Evolutionary conservation across 2,113 vertebrate species (phyloP).

Genomic region (Pachyramphus minor): DNA sequence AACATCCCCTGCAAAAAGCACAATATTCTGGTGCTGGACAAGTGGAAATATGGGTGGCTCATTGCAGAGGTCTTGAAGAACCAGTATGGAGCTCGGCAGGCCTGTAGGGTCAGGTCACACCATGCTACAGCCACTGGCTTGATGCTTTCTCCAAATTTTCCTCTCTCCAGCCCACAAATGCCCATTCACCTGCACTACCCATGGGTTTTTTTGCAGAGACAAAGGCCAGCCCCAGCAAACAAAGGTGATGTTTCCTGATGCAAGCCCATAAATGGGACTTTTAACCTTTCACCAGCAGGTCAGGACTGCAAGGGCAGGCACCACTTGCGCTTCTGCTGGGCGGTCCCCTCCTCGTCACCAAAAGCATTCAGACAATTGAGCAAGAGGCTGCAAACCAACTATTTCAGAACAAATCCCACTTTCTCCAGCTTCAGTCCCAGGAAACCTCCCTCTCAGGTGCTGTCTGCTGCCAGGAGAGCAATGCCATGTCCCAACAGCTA

Average conservation of each 20-base stretch:
- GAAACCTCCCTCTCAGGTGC: neutral
- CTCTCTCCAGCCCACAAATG: neutral
- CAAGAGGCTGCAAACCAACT: neutral
- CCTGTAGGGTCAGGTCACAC: neutral
- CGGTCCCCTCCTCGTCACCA: rapidly evolving
- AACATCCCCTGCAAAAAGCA: neutral
- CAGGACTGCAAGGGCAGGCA: neutral
- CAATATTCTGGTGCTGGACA: neutral
- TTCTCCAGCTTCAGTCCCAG: neutral
- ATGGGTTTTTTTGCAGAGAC: neutral
- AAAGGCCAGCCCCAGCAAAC: neutral
- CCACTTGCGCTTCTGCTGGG: neutral
- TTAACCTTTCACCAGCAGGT: neutral
- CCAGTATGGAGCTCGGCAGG: neutral
- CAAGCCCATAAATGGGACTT: neutral
- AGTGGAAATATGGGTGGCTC: neutral
- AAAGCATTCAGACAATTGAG: neutral
- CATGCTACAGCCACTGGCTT: rapidly evolving
- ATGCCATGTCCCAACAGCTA: neutral
- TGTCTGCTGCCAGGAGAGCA: neutral
- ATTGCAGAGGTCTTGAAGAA: neutral
- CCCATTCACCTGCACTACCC: rapidly evolving
- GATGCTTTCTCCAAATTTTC: neutral
- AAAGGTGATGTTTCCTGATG: neutral
- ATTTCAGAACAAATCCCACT: neutral